A percentile compares a stretch with the other conserved stretches of the same genome.
These are phyloP conservation scores for Panagrolaimus sp. DNA, from an alignment of 1,140 invertebrate genomes.

Conservation along the genomic window DNA sequence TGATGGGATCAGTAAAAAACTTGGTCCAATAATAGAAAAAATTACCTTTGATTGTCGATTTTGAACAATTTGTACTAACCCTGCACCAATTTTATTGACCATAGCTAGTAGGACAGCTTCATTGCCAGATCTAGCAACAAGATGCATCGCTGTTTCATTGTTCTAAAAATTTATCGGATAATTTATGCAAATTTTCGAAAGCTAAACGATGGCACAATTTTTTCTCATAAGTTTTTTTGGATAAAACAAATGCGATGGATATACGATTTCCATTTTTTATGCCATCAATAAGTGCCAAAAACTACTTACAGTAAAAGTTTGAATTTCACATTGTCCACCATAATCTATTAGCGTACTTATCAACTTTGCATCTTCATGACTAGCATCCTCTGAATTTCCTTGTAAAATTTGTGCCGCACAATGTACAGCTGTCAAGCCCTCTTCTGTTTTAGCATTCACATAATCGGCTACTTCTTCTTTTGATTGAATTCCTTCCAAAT, in stretches of 20 bases:
- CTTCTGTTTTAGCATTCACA: slow-evolving; percentile 61
- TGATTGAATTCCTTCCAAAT: slow-evolving; percentile 32
- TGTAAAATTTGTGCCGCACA: slow-evolving; percentile 64
- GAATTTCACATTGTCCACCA: slow-evolving; percentile 77
- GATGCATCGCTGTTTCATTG: slow-evolving; percentile 86
- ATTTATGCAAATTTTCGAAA: not conserved
- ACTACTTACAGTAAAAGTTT: slow-evolving; percentile 68
- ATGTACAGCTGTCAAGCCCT: slow-evolving; percentile 82
- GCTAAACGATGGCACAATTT: too few species aligned
- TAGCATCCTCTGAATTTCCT: slow-evolving; percentile 62
- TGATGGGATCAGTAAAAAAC: too few species aligned
- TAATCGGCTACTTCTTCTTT: slow-evolving; percentile 45
- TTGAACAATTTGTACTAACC: slow-evolving; percentile 80
- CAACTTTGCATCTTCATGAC: slow-evolving; percentile 79
- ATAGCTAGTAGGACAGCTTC: slow-evolving; percentile 88
- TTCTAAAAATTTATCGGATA: slow-evolving; percentile 24
- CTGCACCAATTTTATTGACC: slow-evolving; percentile 76
- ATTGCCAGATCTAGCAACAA: slow-evolving; percentile 86
- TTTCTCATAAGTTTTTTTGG: too few species aligned
- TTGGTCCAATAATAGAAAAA: not conserved
- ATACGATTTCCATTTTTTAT: too few species aligned
- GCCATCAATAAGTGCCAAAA: too few species aligned
- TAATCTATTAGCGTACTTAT: slow-evolving; percentile 78
- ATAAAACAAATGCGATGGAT: not conserved
- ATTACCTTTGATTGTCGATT: slow-evolving; percentile 75